phyloP scores from a whole-genome alignment of 2,888 invertebrate genomes.

The Mactromeris polynyma region DNA sequence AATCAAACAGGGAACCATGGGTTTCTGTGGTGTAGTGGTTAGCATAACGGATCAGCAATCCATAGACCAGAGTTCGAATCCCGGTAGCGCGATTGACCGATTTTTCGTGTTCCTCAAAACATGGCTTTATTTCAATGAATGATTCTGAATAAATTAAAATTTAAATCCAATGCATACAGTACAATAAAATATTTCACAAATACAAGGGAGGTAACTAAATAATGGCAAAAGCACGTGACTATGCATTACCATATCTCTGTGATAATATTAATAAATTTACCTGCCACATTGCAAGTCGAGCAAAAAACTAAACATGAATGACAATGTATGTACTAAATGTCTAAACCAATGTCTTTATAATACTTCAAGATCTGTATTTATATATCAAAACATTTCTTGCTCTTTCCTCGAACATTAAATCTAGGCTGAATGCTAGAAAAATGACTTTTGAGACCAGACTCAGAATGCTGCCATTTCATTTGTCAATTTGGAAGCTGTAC shows the following conservation, averaged over 20 bases:
- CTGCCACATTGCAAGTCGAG: conserved; percentile 70
- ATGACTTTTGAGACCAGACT: too few relatives aligned
- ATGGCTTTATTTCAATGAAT: not conserved
- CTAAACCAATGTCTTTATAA: not conserved
- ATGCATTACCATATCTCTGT: not conserved
- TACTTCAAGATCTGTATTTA: not conserved
- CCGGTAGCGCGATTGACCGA: too few relatives aligned
- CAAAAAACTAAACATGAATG: conserved; percentile 63
- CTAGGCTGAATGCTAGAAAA: too few relatives aligned
- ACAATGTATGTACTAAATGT: not conserved
- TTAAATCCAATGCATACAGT: not conserved
- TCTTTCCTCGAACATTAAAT: too few relatives aligned
- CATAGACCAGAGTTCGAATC: too few relatives aligned
- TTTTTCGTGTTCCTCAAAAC: too few relatives aligned
- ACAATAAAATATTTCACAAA: not conserved
- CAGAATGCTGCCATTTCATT: too few relatives aligned
- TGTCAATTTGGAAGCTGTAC: too few relatives aligned
- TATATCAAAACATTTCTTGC: not conserved
- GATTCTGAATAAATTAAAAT: not conserved
- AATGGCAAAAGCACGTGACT: not conserved
- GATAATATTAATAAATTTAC: conserved; percentile 37
- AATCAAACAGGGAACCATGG: too few relatives aligned
- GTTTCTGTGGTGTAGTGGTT: too few relatives aligned
- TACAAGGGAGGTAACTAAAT: not conserved
- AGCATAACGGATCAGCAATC: too few relatives aligned